Evolutionary conservation across 2,113 vertebrate genomes (phyloP).

Genomic region (Crotalus horridus): DNA sequence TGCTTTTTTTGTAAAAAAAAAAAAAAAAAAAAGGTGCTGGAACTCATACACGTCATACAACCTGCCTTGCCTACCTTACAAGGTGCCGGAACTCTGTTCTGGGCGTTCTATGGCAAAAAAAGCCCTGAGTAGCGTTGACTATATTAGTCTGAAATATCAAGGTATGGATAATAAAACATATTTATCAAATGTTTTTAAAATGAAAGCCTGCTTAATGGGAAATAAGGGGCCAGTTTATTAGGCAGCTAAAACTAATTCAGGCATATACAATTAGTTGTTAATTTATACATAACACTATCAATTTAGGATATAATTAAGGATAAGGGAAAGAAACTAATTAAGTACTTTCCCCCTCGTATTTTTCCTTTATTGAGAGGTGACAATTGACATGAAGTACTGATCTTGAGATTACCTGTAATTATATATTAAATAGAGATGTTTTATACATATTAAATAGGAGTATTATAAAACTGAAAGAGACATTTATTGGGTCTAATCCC

Average conservation of each 20-base stretch:
- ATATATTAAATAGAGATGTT: background rate
- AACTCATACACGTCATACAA: too few relatives aligned
- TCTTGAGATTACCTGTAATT: background rate
- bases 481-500: background rate
- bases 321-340: constrained; percentile 31
- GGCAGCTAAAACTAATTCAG: constrained; percentile 16
- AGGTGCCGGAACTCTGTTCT: too few relatives aligned
- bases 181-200: constrained; percentile 30
- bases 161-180: background rate
- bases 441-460: background rate
- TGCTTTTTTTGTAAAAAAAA: too few relatives aligned
- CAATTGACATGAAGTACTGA: background rate
- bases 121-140: background rate
- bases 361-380: background rate
- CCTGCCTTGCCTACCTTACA: too few relatives aligned
- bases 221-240: constrained; percentile 41
- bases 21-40: too few relatives aligned
- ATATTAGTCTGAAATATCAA: background rate
- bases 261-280: constrained; percentile 36
- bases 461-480: background rate
- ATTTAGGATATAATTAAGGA: constrained; percentile 37
- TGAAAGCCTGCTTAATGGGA: constrained; percentile 47
- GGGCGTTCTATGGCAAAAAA: too few relatives aligned
- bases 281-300: constrained; percentile 42
- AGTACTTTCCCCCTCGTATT: background rate